These are phyloP conservation scores for Lasiommata megera DNA, from an alignment of 2,888 invertebrate species.

Conservation along the genomic window DNA sequence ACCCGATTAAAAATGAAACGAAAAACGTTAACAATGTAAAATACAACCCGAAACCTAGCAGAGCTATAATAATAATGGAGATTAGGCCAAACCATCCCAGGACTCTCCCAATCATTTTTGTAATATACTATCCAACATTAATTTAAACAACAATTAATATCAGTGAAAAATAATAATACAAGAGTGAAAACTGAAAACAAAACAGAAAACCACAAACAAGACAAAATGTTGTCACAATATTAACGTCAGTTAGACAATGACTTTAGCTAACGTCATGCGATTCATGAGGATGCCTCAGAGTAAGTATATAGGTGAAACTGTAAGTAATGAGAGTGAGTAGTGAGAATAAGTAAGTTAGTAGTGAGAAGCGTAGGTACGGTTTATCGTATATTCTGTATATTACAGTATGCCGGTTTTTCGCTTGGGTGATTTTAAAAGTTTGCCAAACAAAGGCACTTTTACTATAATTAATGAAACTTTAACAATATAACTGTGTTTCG, in stretches of 20 bases:
- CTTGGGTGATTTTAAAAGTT: too few species aligned
- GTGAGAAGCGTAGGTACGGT: too few species aligned
- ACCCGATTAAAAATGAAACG: slow-evolving; percentile 69
- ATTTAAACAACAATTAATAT: neutral
- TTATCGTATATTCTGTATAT: too few species aligned
- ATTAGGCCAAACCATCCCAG: slow-evolving; percentile 66
- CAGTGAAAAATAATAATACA: neutral
- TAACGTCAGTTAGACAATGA: neutral
- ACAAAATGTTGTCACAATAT: slow-evolving; percentile 23
- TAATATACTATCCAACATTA: neutral
- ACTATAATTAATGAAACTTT: too few species aligned
- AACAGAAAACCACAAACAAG: slow-evolving; percentile 23
- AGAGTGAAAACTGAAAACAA: slow-evolving; percentile 13
- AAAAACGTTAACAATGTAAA: slow-evolving; percentile 61
- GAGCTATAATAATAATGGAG: slow-evolving; percentile 62
- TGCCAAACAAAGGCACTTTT: too few species aligned
- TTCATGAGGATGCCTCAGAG: neutral
- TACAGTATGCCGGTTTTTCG: too few species aligned
- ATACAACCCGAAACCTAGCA: slow-evolving; percentile 68
- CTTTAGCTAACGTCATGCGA: neutral
- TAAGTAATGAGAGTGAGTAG: too few species aligned
- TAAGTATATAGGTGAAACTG: too few species aligned
- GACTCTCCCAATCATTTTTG: slow-evolving; percentile 52
- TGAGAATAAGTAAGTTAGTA: too few species aligned
- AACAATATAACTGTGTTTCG: too few species aligned